phyloP scores from a whole-genome alignment of 2,888 invertebrate species.

The Acleris holmiana region DNA sequence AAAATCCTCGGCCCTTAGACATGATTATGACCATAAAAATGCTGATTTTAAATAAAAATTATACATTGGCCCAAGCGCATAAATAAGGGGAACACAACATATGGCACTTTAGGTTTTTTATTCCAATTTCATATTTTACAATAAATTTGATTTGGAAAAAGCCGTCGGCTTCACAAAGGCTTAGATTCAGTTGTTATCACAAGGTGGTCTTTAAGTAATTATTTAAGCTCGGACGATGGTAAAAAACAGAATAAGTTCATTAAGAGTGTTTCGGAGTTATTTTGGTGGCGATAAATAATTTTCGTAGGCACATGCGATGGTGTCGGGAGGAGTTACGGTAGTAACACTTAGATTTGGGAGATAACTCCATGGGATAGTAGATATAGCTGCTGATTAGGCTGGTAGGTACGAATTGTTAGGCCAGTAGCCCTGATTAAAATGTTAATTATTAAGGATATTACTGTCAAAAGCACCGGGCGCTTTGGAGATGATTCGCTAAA shows the following conservation, averaged over 20 bases:
- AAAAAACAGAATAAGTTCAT: slow-evolving; percentile 75
- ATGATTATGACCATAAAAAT: slow-evolving; percentile 71
- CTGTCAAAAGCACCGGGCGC: not conserved
- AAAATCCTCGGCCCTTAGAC: slow-evolving; percentile 29
- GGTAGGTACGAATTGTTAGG: slow-evolving; percentile 13
- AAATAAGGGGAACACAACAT: slow-evolving; percentile 75
- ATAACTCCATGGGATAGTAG: slow-evolving; percentile 11
- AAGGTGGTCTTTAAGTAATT: slow-evolving; percentile 74
- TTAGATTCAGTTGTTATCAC: slow-evolving; percentile 59
- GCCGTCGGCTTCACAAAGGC: slow-evolving; percentile 71
- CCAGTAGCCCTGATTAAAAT: slow-evolving; percentile 20
- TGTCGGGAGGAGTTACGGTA: slow-evolving; percentile 53
- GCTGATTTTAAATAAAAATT: slow-evolving; percentile 75
- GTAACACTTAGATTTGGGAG: slow-evolving; percentile 42
- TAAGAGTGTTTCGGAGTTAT: slow-evolving; percentile 58
- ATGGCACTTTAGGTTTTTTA: slow-evolving; percentile 65
- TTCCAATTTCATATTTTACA: slow-evolving; percentile 72
- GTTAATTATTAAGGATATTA: slow-evolving; percentile 6
- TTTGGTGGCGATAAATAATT: slow-evolving; percentile 66
- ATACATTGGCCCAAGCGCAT: slow-evolving; percentile 73
- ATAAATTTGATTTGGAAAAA: slow-evolving; percentile 69
- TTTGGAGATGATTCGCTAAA: not conserved
- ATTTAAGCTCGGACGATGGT: slow-evolving; percentile 55
- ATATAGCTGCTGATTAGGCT: slow-evolving; percentile 26
- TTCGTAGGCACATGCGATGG: slow-evolving; percentile 51